phyloP scores from a whole-genome alignment of 92 coral and sea anemone genomes.

The Blastomussa wellsi region DNA sequence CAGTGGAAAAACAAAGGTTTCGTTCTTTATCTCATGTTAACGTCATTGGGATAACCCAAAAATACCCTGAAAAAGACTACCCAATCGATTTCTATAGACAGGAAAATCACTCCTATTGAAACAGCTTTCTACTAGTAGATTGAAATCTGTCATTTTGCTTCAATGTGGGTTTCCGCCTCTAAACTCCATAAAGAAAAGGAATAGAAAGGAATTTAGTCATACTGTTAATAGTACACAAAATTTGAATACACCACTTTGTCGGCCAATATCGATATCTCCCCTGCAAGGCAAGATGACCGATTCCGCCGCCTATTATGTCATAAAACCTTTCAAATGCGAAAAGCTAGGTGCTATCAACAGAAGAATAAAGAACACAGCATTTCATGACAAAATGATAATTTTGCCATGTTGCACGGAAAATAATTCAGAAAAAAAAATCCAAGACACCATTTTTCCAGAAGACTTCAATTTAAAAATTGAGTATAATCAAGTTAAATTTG shows the following conservation, averaged over 20 bases:
- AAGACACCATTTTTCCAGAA: not conserved
- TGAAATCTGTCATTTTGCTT: not conserved
- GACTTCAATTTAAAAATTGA: not conserved
- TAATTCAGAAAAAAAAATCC: not conserved
- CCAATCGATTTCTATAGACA: not conserved
- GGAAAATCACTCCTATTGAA: not conserved
- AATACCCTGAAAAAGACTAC: no score
- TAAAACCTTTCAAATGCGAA: not conserved
- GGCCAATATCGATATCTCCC: not conserved
- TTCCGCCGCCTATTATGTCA: not conserved
- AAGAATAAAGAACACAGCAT: not conserved
- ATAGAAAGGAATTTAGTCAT: not conserved
- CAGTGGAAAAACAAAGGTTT: constrained; percentile 7
- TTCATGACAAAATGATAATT: not conserved
- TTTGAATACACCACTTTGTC: constrained; percentile 10
- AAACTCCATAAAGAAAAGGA: constrained; percentile 1
- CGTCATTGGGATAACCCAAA: not conserved
- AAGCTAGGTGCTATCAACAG: not conserved
- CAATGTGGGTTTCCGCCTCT: not conserved
- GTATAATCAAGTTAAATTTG: constrained; percentile 1
- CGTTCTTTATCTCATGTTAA: constrained; percentile 8
- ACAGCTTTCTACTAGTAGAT: constrained; percentile 21
- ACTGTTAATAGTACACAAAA: not conserved
- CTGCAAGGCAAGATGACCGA: not conserved
- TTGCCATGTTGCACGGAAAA: not conserved